Evolutionary conservation across 1,140 invertebrate genomes (phyloP), one percentile per base, ranked within the genome.

Genomic region (Coboldia fuscipes): DNA sequence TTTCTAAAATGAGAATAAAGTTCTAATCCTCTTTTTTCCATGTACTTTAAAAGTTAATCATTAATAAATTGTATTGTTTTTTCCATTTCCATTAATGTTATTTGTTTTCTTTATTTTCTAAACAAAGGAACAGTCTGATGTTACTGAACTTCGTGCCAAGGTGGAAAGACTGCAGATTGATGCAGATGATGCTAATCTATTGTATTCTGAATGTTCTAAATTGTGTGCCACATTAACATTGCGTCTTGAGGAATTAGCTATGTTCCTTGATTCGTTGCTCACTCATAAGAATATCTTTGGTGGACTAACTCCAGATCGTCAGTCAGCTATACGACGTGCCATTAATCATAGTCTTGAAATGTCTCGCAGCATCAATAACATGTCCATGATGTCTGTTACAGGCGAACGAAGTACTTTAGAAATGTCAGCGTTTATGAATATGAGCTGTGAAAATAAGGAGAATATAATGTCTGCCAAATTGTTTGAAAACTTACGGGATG

Each of bases 261-360:
- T 65, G 30, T 78, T 80, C 45, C 51, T 80, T 12, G 72, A 76
- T 42, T 72, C 72, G 24, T 51, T 80, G 30, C 45, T 80, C 6
- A 67, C 66, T 33, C 63, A 75, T 40, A 72, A 72, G 40, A 55
- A 63, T 24, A 54, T 67, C 1, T 42, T 65, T 10, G 57, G 60
- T 24, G 52, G 58, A 12, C 39, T 70, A 17, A 61, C 63, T 1
- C 47, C 46, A 2, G 57, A 62, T 38, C 57, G 62, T 22, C 53
- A 61, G 4, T 48, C 54, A 28, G 53, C 58, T 14, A 48, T 71
- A 28, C 58, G 61, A 16, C 56, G 61, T 30, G 62, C 65, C 7
- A 58, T 71, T 1, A 58, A 66, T 33, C 56, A 61, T 31, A 68
- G 62, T 38, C 41, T 69, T 13, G 63, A 70, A 41, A 47, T 72